phyloP scores from a whole-genome alignment of 35 echinoderm and acorn worm species.

The Apostichopus japonicus region DNA sequence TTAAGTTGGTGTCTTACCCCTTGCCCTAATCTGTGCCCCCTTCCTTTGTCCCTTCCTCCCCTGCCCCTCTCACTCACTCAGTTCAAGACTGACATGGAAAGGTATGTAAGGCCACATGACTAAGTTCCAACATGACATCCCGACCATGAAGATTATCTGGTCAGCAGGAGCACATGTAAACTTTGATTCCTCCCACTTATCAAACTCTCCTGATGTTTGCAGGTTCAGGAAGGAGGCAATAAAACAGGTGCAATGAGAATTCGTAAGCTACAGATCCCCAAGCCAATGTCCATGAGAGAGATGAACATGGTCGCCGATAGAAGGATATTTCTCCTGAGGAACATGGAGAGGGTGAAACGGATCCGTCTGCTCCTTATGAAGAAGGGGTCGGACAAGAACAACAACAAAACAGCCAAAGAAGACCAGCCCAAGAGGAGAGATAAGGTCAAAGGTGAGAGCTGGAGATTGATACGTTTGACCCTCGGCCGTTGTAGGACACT shows the following conservation, averaged over 20 bases:
- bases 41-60: not conserved
- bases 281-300: conserved; percentile 92
- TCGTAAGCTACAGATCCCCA: conserved; percentile 66
- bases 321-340: conserved; percentile 83
- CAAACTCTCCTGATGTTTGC: too few species aligned
- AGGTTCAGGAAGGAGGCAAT: conserved; percentile 40
- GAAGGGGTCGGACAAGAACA: conserved; percentile 57
- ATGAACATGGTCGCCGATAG: conserved; percentile 87
- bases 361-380: conserved; percentile 66
- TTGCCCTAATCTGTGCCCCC: too few species aligned
- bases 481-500: too few species aligned
- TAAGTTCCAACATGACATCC: too few species aligned
- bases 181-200: too few species aligned
- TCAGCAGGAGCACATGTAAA: too few species aligned
- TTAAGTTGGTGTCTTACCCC: too few species aligned
- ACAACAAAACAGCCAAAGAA: conserved; percentile 37
- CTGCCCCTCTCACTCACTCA: not conserved
- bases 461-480: not conserved
- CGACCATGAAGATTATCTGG: too few species aligned
- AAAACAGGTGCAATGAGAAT: conserved; percentile 50
- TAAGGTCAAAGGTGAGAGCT: conserved; percentile 63
- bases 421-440: conserved; percentile 56
- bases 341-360: conserved; percentile 95
- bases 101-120: too few species aligned
- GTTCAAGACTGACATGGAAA: too few species aligned